A percentile compares a stretch with the other conserved stretches of the same genome.
phyloP scores from a whole-genome alignment of 2,113 vertebrate genomes.

The Ptilorrhoa leucosticta region DNA sequence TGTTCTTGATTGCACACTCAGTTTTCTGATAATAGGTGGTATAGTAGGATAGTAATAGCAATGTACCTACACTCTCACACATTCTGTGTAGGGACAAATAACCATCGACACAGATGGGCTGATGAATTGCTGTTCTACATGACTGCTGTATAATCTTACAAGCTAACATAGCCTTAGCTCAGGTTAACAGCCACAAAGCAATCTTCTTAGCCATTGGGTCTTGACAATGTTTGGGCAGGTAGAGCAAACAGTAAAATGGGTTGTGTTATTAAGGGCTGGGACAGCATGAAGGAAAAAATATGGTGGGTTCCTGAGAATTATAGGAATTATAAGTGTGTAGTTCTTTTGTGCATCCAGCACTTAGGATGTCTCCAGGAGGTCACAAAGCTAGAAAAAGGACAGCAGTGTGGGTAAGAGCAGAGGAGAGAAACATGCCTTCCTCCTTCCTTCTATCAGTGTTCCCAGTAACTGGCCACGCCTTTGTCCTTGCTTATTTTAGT shows the following conservation, averaged over 20 bases:
- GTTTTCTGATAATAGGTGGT: background rate
- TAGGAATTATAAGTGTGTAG: background rate
- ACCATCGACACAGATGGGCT: background rate
- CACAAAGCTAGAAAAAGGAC: background rate
- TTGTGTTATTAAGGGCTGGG: background rate
- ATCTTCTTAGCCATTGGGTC: background rate
- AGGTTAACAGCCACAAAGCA: background rate
- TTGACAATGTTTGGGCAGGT: background rate
- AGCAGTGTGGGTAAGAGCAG: background rate
- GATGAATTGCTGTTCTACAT: background rate
- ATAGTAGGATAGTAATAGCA: background rate
- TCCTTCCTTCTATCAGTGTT: background rate
- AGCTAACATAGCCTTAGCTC: background rate
- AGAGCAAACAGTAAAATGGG: background rate
- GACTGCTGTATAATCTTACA: background rate
- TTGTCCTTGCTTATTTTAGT: background rate
- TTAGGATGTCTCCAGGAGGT: background rate
- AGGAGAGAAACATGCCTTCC: background rate
- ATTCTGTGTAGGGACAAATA: background rate
- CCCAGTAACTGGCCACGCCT: background rate
- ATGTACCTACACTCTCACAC: background rate
- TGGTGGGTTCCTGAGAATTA: background rate
- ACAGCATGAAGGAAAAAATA: background rate
- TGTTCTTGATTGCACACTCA: background rate
- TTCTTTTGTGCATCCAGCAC: background rate